Base-by-base conservation (phyloP, 1,140 invertebrate genomes). In the Heliconius hermathena region DNA sequence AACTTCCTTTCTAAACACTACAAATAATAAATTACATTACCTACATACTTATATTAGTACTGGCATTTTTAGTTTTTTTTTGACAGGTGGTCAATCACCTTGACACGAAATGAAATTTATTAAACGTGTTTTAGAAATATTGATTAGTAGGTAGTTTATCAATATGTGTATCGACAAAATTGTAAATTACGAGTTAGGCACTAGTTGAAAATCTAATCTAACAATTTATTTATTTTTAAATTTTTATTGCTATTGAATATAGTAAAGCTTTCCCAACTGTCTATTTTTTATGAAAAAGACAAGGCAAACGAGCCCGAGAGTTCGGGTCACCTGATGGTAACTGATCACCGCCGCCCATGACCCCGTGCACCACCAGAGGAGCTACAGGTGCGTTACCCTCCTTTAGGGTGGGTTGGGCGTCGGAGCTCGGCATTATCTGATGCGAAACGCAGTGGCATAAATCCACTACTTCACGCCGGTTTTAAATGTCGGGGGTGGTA, bases 71-170 rank as follows among this genome's bases (percentile, higher is more conserved):
- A 66, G 22, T 29, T 76, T 76, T 75, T 75, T 75, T 76, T 76
- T 76, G 74, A 70, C 74, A 71, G 74, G 74, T 76, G 74, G 57
- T 36, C n/a, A 70, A 20, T 66, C 60, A 76, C 74, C 74, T 76
- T 76, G 74, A 76, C 74, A 72, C 33, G 29, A 70, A 76, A 76
- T 70, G 41, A 22, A 22, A 60, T 38, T 60, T 70, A 70, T 66
- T 16, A 20, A 29, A 71, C 60, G 46, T 16, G 74, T 71, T 70
- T 76, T 76, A 29, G 36, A 38, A 22, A 60, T 66, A 75, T 66
- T 38, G 38, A 33, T 74, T 74, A 60, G 20, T 74, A 36, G 18
- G 18, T 52, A 49, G 13, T 16, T n/a, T 54, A 57, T 0, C 6
- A 57, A 8, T 57, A 22, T 57, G 8, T 57, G 54, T 74, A 74